A percentile compares a stretch with the other conserved stretches of the same genome.
These are phyloP conservation scores for Caradrina kadenii DNA, from an alignment of 2,888 invertebrate genomes.

Conservation along the genomic window DNA sequence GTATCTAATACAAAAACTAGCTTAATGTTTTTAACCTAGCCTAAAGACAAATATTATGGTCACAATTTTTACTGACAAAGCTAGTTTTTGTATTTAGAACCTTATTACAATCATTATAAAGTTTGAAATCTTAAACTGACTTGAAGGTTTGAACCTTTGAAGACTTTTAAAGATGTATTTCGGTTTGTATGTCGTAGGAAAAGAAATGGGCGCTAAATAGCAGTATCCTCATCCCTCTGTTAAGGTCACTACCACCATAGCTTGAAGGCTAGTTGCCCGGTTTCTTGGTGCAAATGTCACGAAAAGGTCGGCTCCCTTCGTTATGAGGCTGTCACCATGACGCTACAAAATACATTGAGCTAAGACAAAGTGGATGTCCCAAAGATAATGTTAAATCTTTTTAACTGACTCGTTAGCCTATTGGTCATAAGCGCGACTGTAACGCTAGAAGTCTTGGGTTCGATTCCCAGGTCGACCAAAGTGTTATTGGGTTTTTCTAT, in stretches of 20 bases:
- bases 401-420: neutral
- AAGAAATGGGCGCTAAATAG: neutral
- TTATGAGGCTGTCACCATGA: constrained; percentile 41
- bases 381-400: neutral
- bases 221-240: constrained; percentile 2
- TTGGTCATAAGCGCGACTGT: too few relatives aligned
- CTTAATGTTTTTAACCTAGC: too few relatives aligned
- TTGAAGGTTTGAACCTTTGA: too few relatives aligned
- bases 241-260: constrained; percentile 40
- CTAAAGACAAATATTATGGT: neutral
- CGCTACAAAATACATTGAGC: constrained; percentile 10
- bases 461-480: too few relatives aligned
- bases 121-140: neutral
- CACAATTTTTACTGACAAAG: neutral
- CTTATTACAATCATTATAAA: neutral
- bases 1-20: too few relatives aligned
- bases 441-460: too few relatives aligned
- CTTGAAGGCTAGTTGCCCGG: constrained; percentile 34
- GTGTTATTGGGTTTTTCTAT: too few relatives aligned
- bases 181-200: neutral
- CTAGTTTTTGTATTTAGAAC: neutral
- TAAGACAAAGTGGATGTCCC: constrained; percentile 2
- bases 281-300: constrained; percentile 56
- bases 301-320: constrained; percentile 52
- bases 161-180: neutral